Evolutionary conservation across 1,140 invertebrate genomes (phyloP), one percentile per base, ranked within the genome.

Genomic region (Agraylea sexmaculata): DNA sequence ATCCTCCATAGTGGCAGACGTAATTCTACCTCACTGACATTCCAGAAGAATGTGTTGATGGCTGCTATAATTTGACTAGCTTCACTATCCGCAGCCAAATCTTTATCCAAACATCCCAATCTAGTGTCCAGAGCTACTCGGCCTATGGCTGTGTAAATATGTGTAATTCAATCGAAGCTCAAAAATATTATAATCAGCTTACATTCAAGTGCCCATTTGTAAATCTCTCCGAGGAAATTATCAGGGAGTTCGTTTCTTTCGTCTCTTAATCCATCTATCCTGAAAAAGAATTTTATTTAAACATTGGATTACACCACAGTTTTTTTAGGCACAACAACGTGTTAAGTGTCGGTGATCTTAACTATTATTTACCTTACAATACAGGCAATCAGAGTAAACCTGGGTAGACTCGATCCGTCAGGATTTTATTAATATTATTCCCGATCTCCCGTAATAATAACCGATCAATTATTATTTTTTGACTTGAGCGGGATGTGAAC

Each of bases 151-250:
- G 57, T 27, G 63, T 62, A 60, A 41, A 46, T 21, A 34, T 27
- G 28, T 12, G 5, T 12, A 29, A 29, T 29, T 29, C 15, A 29
- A 29, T 29, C 15, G 28, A 29, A 34, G 32, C 36, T 35, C 22
- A 21, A 30, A 40, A 40, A 16, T 22, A 29, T 32, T 43, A 23
- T 10, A 22, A 12, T 44, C 23, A 51, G 75, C 79, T 79, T 68
- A 88, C 85, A 87, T 73, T 91, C 87, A 20, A 91, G 64, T 2
- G 86, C 81, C 82, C 85, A 86, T 70, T 86, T 87, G 55, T 88
- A 85, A 25, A 88, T 72, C 65, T 87, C 83, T 42, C 77, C 80
- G 29, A 87, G 65, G 65, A 86, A 87, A 56, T 86, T 71, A 12
- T 69, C 69, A 11, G 83, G 83, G 45, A 85, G 61, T 53, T 87